These are phyloP conservation scores for Tringa solitaria DNA, from an alignment of 2,113 vertebrate species.

Conservation along the genomic window DNA sequence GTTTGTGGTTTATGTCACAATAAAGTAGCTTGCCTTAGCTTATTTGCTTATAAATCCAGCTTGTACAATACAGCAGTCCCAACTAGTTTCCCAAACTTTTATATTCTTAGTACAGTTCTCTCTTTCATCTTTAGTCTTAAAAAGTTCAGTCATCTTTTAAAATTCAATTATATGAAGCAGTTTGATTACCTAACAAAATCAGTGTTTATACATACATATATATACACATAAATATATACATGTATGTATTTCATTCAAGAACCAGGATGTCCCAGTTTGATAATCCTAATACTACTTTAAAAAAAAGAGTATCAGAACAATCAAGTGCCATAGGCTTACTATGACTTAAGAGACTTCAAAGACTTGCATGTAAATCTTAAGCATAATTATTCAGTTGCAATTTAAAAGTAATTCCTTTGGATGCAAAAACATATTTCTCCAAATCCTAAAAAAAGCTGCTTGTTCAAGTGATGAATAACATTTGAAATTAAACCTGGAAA, in stretches of 20 bases:
- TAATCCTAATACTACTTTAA: background rate
- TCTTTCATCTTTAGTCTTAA: background rate
- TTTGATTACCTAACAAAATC: background rate
- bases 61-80: background rate
- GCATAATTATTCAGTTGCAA: background rate
- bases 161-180: background rate
- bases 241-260: background rate
- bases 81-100: background rate
- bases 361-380: background rate
- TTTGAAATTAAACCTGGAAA: background rate
- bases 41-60: background rate
- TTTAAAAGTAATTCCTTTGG: background rate
- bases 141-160: background rate
- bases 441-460: background rate
- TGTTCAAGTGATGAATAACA: background rate
- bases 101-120: background rate
- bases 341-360: background rate
- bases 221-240: rapidly evolving
- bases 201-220: background rate
- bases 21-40: background rate
- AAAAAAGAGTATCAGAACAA: background rate
- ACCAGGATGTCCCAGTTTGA: background rate
- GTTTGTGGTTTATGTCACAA: background rate
- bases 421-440: background rate
- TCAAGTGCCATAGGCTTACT: background rate